Evolutionary conservation across 2,888 invertebrate genomes (phyloP), one percentile per base, ranked within the genome.

Genomic region (Calliopum simillimum): DNA sequence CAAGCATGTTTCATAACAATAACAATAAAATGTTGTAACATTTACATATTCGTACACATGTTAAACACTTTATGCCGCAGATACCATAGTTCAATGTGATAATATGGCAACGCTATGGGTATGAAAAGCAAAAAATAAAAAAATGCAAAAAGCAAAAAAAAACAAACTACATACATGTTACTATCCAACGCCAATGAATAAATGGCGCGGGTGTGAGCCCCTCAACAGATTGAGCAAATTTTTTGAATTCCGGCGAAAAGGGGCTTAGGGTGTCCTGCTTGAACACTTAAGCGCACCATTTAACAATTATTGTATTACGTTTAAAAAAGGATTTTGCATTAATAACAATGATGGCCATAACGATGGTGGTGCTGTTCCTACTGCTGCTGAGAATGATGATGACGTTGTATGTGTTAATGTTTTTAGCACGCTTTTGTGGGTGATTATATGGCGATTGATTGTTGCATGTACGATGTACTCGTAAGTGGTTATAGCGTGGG

Each of bases 231-330:
- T 8, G n/a, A 6, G 19, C 19, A 23, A 23, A 21, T 53, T 21
- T n/a, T n/a, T n/a, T n/a, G n/a, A n/a, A 19, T 19, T 19, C 53
- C 12, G n/a, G 23, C 6, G 1, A 49, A 33, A 33, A 8, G 51
- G 49, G 64, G 16, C n/a, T 44, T 4, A 19, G 12, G 41, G 41
- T 25, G 14, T 53, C 12, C 41, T 11, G 51, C 43, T 8, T 23
- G 53, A 55, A 44, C 66, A 49, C 64, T 64, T 64, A 51, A 64
- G 51, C 25, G 46, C 66, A n/a, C 43, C 56, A 66, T 55, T 66
- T 66, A 66, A 56, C 66, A 66, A 66, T 66, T 66, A 66, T 66
- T 44, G 66, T 11, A 55, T 55, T 44, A 46, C 46, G 44, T 66
- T 66, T 46, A 55, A 66, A 66, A 33, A 66, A 66, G 56, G 66